Conservation (phyloP, 2,113 vertebrate genomes). For the Pampusana beccarii region DNA sequence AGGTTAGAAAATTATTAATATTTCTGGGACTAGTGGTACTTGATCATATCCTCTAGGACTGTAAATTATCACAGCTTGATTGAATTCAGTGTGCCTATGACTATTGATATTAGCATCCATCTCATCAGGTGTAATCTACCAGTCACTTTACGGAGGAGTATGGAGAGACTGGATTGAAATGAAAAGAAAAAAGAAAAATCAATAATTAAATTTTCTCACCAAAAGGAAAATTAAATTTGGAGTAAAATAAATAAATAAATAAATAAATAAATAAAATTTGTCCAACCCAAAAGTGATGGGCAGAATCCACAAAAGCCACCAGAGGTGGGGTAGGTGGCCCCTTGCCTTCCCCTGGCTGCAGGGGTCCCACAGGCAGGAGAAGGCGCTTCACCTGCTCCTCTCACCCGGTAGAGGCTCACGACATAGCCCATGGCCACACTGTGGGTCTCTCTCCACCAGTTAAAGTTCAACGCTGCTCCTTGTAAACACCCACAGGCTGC, state of each 20-base stretch:
- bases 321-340: fast-evolving
- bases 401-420: fast-evolving
- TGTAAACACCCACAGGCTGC: background rate
- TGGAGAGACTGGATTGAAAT: background rate
- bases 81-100: background rate
- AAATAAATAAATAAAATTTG: too few relatives aligned
- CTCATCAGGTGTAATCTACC: background rate
- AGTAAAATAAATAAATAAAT: background rate
- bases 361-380: fast-evolving
- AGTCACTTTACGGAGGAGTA: background rate
- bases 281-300: too few relatives aligned
- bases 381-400: too few relatives aligned
- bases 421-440: fast-evolving
- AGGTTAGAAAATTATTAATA: background rate
- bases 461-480: too few relatives aligned
- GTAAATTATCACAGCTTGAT: background rate
- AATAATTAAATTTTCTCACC: background rate
- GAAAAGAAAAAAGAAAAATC: background rate
- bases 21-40: background rate
- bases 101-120: background rate
- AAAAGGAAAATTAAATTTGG: background rate
- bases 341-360: too few relatives aligned
- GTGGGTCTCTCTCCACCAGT: fast-evolving
- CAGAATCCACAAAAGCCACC: background rate
- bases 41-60: background rate